phyloP scores from a whole-genome alignment of 2,797 vertebrate species.

The Myotis findleyi region DNA sequence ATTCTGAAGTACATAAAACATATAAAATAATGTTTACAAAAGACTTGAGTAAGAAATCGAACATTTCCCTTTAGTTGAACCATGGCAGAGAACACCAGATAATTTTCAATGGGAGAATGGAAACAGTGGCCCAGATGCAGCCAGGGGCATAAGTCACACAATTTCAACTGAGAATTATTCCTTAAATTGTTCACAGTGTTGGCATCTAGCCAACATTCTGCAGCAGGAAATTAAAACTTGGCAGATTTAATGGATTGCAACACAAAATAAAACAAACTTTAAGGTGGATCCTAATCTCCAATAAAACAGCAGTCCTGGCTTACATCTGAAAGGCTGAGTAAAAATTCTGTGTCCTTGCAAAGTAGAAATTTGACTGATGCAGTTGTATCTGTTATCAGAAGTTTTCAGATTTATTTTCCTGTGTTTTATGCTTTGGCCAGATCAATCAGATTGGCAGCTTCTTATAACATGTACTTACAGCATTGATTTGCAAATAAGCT shows the following conservation, averaged over 20 bases:
- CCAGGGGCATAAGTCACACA: no score
- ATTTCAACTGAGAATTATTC: not conserved
- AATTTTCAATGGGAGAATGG: not conserved
- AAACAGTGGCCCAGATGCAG: not conserved
- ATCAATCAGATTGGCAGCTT: not conserved
- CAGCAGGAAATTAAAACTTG: not conserved
- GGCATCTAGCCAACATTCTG: not conserved
- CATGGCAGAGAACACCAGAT: not conserved
- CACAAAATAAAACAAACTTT: not conserved
- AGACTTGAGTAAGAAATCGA: not conserved
- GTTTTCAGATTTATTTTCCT: conserved; percentile 10
- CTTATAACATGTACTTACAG: not conserved
- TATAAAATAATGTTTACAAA: not conserved
- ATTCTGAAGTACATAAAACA: not conserved
- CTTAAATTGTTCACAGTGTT: not conserved
- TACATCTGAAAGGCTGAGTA: not conserved
- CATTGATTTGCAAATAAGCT: not conserved
- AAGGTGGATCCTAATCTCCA: not conserved
- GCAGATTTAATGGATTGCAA: not conserved
- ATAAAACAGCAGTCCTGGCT: not conserved
- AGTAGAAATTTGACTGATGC: not conserved
- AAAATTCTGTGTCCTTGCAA: not conserved
- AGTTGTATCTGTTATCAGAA: not conserved
- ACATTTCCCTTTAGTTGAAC: not conserved
- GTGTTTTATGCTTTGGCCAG: not conserved